phyloP scores from a whole-genome alignment of 64 coral and sea anemone species.

The Acropora tenuis region DNA sequence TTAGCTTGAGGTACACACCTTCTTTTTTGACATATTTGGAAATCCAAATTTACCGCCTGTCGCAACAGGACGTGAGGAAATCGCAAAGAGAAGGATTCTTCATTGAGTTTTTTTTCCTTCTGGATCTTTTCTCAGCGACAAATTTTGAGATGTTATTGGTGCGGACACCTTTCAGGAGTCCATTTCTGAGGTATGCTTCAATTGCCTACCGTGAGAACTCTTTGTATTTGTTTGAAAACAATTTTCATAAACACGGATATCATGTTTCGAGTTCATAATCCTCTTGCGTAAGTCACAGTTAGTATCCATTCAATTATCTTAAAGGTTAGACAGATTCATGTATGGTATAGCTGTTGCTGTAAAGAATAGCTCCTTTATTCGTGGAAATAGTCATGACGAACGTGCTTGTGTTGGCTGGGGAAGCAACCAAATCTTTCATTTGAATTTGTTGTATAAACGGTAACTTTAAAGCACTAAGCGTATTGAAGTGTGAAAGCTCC shows the following conservation, averaged over 20 bases:
- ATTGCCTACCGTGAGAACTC: not conserved
- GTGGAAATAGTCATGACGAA: no score
- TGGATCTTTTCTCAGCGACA: not conserved
- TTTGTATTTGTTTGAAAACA: not conserved
- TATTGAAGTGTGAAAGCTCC: no score
- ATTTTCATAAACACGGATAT: not conserved
- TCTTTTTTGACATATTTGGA: constrained; percentile 26
- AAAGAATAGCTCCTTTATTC: no score
- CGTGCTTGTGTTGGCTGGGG: no score
- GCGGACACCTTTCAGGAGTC: constrained; percentile 28
- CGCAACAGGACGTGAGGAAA: not conserved
- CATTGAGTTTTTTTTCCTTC: not conserved
- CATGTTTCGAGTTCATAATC: not conserved
- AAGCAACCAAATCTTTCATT: no score
- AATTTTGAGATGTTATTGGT: not conserved
- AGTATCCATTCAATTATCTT: no score
- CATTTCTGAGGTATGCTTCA: constrained; percentile 19
- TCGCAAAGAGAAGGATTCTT: not conserved
- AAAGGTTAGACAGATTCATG: no score
- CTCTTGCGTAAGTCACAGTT: not conserved
- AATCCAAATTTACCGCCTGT: not conserved
- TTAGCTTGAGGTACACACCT: not conserved
- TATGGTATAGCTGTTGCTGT: no score
- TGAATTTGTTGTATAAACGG: no score
- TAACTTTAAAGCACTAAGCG: no score